These are phyloP conservation scores for Cecropterus lyciades DNA, from an alignment of 1,140 invertebrate species.

Conservation along the genomic window DNA sequence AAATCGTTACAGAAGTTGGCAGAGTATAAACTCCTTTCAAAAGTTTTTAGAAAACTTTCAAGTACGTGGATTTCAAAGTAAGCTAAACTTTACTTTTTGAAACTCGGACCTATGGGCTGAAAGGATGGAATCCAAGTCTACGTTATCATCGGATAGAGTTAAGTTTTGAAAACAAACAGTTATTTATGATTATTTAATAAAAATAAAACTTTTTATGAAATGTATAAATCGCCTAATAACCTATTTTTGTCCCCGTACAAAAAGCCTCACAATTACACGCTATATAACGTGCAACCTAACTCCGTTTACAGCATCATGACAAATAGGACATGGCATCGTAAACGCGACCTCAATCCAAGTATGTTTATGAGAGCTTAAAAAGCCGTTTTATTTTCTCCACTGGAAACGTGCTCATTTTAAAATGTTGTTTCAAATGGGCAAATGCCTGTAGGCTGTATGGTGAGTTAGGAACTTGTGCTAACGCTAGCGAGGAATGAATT, in stretches of 20 bases:
- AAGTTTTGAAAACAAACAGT: no score
- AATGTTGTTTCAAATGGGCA: conserved; percentile 43
- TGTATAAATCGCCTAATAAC: no score
- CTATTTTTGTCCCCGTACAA: not conserved
- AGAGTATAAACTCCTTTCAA: no score
- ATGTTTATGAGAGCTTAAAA: conserved; percentile 49
- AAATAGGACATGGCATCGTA: conserved; percentile 32
- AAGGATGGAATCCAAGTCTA: no score
- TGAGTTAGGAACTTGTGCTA: not conserved
- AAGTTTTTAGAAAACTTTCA: no score
- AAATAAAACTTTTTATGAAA: no score
- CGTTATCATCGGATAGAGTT: no score
- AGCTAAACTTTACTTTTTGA: no score
- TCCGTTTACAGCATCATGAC: conserved; percentile 26
- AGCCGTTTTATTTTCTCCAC: conserved; percentile 47
- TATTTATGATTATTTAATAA: no score
- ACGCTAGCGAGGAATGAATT: not conserved
- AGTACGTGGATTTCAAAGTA: no score
- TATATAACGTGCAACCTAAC: conserved; percentile 5
- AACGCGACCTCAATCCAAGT: conserved; percentile 48
- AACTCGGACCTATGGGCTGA: no score
- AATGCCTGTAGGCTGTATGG: conserved; percentile 47
- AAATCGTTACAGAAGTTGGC: no score
- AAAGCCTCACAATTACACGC: conserved; percentile 18
- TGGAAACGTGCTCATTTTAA: conserved; percentile 46